These are phyloP conservation scores for Melinaea marsaeus DNA, from an alignment of 2,888 invertebrate species.

Conservation along the genomic window DNA sequence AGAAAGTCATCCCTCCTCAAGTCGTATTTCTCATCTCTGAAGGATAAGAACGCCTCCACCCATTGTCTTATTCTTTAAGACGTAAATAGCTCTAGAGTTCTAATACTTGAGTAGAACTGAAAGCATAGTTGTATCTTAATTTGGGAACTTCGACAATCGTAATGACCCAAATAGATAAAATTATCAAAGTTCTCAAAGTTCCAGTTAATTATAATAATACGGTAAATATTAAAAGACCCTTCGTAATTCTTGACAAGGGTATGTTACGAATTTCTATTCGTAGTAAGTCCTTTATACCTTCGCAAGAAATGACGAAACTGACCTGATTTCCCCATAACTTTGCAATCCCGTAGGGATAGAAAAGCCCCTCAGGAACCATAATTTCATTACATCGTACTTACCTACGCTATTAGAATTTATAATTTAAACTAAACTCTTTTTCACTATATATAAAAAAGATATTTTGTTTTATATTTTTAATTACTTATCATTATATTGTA, in stretches of 20 bases:
- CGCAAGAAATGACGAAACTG: constrained; percentile 39
- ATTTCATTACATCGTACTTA: constrained; percentile 36
- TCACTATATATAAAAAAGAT: constrained; percentile 32
- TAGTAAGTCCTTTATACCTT: constrained; percentile 36
- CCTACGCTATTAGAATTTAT: constrained; percentile 30
- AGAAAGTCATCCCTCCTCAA: too few relatives aligned
- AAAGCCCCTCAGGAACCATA: constrained; percentile 32
- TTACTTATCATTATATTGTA: neutral
- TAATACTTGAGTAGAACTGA: too few relatives aligned
- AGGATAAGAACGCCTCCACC: too few relatives aligned
- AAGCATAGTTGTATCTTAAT: too few relatives aligned
- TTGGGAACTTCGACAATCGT: neutral
- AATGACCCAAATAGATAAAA: constrained; percentile 3
- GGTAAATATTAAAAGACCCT: constrained; percentile 20
- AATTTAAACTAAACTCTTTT: constrained; percentile 9
- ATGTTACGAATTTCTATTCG: constrained; percentile 33
- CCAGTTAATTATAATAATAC: constrained; percentile 22
- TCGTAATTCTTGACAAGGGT: constrained; percentile 31
- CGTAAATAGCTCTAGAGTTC: too few relatives aligned
- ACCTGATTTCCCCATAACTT: constrained; percentile 38
- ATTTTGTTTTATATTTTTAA: too few relatives aligned
- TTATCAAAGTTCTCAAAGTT: constrained; percentile 12
- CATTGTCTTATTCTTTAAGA: too few relatives aligned
- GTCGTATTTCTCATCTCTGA: too few relatives aligned
- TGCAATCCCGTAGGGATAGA: constrained; percentile 32